Evolutionary conservation across 1,140 invertebrate species (phyloP), one percentile per base, ranked within the genome.

Genomic region (Drosophila pandora): DNA sequence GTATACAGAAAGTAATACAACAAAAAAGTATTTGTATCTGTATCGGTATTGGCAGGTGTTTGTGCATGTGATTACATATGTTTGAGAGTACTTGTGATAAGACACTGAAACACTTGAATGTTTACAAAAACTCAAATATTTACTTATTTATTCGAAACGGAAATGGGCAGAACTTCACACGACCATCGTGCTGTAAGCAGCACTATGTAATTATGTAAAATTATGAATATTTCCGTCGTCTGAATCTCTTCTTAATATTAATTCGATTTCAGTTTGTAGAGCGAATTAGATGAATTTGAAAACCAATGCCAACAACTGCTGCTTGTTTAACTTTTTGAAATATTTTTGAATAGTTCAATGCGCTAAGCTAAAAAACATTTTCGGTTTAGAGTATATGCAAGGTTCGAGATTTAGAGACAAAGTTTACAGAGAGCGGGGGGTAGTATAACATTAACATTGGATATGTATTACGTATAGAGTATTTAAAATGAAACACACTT

Each of bases 301-400:
- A 87, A 87, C 83, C 83, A 88, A 88, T 88, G 83, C 83, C 83
- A 88, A 88, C 83, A 76, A 82, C 83, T 87, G 52, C 64, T 76
- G 59, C 57, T 83, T 77, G 59, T 60, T 83, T 77, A 71, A 80
- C 73, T 63, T 77, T 83, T 87, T 84, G 41, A 88, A 76, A 88
- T 88, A 88, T 79, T 88, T 88, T 88, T 88, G 83, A 88, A 88
- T 71, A 82, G 52, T 74, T 77, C 37, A 67, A 77, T 84, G 77
- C 67, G 71, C 81, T 83, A 83, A 67, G 80, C 71, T 81, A 73
- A 68, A 57, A 67, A 73, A 43, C 10, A 12, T 67, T 62, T 72
- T 73, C 13, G 43, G 17, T 72, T 48, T 37, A 9, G 57, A 28
- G 32, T 39, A 12, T 28, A 62, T 55, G 41, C 52, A 32, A 32